phyloP scores from a whole-genome alignment of 1,140 invertebrate genomes.

The Lepidurus couesii region DNA sequence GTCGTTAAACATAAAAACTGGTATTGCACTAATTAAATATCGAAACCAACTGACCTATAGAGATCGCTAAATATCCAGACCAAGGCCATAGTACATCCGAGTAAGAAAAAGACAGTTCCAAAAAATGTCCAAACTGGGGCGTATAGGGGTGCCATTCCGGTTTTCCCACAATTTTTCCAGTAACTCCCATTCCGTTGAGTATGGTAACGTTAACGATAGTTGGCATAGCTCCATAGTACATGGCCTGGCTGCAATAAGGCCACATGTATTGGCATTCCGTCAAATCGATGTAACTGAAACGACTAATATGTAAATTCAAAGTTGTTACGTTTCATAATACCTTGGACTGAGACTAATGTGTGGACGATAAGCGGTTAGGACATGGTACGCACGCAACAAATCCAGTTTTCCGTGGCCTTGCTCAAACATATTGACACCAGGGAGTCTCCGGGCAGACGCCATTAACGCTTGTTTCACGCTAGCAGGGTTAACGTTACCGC shows the following conservation, averaged over 20 bases:
- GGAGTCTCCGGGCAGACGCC: conserved; percentile 73
- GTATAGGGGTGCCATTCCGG: conserved; percentile 84
- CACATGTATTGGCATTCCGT: conserved; percentile 95
- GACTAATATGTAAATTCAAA: conserved; percentile 15
- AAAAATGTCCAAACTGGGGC: conserved; percentile 61
- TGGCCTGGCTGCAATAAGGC: conserved; percentile 93
- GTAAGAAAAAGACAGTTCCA: conserved; percentile 59
- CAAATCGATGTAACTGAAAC: conserved; percentile 73
- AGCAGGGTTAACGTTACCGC: conserved; percentile 74
- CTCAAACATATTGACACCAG: conserved; percentile 90
- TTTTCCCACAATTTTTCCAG: conserved; percentile 62
- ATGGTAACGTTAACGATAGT: conserved; percentile 88
- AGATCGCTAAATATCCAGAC: conserved; percentile 87
- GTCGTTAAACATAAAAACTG: background rate
- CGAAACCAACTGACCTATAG: conserved; percentile 28
- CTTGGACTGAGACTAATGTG: conserved; percentile 64
- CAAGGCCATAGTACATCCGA: conserved; percentile 90
- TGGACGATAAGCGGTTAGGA: conserved; percentile 71
- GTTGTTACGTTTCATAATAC: conserved; percentile 42
- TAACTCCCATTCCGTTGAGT: conserved; percentile 80
- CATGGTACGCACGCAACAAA: conserved; percentile 75
- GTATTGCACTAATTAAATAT: background rate
- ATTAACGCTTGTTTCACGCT: conserved; percentile 92
- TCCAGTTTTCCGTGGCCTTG: conserved; percentile 93
- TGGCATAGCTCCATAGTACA: conserved; percentile 81